phyloP scores from a whole-genome alignment of 1,140 invertebrate species.

The Spodoptera frugiperda region DNA sequence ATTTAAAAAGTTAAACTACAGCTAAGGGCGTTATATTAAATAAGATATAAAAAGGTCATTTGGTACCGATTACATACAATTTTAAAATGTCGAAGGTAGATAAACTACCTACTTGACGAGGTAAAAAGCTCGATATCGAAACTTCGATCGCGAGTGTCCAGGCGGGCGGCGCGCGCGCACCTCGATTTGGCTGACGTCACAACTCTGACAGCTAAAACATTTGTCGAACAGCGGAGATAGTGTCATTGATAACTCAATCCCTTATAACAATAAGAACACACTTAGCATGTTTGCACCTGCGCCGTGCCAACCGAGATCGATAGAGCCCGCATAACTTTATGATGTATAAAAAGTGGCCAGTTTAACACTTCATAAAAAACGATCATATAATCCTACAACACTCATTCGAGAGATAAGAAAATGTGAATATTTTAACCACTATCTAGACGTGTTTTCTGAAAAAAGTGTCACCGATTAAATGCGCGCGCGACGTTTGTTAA shows the following conservation, averaged over 20 bases:
- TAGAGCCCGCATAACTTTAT: constrained; percentile 71
- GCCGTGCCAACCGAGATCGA: constrained; percentile 64
- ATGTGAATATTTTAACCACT: constrained; percentile 38
- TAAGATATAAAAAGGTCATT: constrained; percentile 32
- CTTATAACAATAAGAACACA: constrained; percentile 85
- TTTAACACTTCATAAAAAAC: constrained; percentile 51
- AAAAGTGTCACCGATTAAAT: constrained; percentile 78
- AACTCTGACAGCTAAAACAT: constrained; percentile 84
- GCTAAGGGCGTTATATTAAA: constrained; percentile 5
- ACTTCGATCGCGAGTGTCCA: constrained; percentile 63
- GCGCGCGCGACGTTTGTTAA: constrained; percentile 67
- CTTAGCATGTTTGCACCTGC: constrained; percentile 86
- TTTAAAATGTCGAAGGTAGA: constrained; percentile 50
- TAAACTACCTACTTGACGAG: constrained; percentile 65
- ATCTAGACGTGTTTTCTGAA: constrained; percentile 52
- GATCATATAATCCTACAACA: constrained; percentile 43
- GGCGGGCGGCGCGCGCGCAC: constrained; percentile 59
- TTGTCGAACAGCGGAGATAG: constrained; percentile 84
- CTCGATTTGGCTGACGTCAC: constrained; percentile 83
- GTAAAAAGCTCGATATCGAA: constrained; percentile 68
- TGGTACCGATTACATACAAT: constrained; percentile 9
- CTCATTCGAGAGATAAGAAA: constrained; percentile 49
- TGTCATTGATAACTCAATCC: constrained; percentile 85
- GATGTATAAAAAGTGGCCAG: constrained; percentile 58
- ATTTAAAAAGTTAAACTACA: not conserved